These are phyloP conservation scores for Centrocercus urophasianus DNA, from an alignment of 2,113 vertebrate species.

Conservation along the genomic window DNA sequence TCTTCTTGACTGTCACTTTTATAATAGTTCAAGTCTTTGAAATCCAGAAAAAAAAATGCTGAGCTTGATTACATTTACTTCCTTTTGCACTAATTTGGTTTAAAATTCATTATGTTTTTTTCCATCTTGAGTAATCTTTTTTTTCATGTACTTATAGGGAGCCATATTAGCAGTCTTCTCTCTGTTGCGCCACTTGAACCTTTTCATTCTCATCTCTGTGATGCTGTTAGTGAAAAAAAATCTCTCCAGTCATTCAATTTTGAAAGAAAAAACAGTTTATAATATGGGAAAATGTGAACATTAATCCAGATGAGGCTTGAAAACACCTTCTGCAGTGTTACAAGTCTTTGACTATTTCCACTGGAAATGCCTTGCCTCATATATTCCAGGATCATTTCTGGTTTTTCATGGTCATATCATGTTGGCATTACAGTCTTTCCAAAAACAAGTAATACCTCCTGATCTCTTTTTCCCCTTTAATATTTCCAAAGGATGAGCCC, in stretches of 20 bases:
- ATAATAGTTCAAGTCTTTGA: background rate
- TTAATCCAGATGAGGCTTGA: background rate
- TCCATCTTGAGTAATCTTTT: background rate
- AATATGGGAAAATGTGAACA: slow-evolving; percentile 16
- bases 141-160: background rate
- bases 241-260: background rate
- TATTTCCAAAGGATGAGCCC: slow-evolving; percentile 5
- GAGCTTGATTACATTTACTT: background rate
- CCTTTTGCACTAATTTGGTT: background rate
- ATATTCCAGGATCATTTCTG: slow-evolving; percentile 23
- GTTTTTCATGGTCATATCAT: background rate
- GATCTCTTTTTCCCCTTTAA: background rate
- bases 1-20: background rate
- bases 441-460: background rate
- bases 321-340: slow-evolving; percentile 29
- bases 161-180: background rate
- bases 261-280: slow-evolving; percentile 28
- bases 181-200: background rate
- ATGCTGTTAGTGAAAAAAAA: background rate
- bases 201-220: slow-evolving; percentile 13
- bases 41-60: background rate
- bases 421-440: background rate
- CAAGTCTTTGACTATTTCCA: slow-evolving; percentile 14
- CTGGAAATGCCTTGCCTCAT: background rate
- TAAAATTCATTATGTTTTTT: background rate